Evolutionary conservation across 1,140 invertebrate genomes (phyloP).

Genomic region (Tenebrio molitor): DNA sequence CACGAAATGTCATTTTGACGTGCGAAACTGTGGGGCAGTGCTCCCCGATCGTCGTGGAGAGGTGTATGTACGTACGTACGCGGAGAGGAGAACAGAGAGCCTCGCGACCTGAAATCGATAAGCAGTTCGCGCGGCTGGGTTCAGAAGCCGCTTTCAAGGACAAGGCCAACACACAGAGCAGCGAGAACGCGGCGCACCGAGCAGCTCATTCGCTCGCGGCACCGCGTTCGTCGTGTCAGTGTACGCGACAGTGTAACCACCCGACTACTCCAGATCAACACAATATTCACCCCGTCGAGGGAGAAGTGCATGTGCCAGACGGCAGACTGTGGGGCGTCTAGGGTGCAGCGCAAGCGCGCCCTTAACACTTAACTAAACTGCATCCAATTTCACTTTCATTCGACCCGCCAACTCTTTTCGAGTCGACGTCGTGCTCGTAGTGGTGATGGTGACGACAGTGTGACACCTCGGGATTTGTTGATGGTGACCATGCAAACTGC

Average conservation of each 20-base stretch:
- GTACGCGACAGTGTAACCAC: slow-evolving; percentile 31
- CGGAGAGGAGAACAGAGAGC: neutral
- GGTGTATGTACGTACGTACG: neutral
- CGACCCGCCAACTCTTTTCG: slow-evolving; percentile 47
- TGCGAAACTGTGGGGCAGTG: neutral
- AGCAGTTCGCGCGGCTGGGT: slow-evolving; percentile 59
- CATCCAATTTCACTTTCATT: slow-evolving; percentile 64
- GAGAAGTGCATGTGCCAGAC: slow-evolving; percentile 56
- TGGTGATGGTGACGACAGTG: slow-evolving; percentile 3
- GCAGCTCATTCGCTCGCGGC: slow-evolving; percentile 38
- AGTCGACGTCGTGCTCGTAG: neutral
- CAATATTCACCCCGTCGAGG: slow-evolving; percentile 45
- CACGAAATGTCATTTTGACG: no score
- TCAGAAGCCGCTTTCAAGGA: slow-evolving; percentile 67
- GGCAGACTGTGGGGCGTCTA: slow-evolving; percentile 49
- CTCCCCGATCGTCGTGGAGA: neutral
- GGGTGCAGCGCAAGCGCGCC: slow-evolving; percentile 55
- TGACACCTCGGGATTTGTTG: no score
- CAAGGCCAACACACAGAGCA: slow-evolving; percentile 63
- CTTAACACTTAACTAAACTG: slow-evolving; percentile 54
- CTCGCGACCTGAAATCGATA: slow-evolving; percentile 62
- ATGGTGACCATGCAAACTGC: slow-evolving; percentile 61
- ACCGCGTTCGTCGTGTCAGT: no score
- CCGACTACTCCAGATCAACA: slow-evolving; percentile 29
- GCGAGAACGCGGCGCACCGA: slow-evolving; percentile 43